Evolutionary conservation across 2,113 vertebrate genomes (phyloP), one percentile per base, ranked within the genome.

Genomic region (Tympanuchus pallidicinctus): DNA sequence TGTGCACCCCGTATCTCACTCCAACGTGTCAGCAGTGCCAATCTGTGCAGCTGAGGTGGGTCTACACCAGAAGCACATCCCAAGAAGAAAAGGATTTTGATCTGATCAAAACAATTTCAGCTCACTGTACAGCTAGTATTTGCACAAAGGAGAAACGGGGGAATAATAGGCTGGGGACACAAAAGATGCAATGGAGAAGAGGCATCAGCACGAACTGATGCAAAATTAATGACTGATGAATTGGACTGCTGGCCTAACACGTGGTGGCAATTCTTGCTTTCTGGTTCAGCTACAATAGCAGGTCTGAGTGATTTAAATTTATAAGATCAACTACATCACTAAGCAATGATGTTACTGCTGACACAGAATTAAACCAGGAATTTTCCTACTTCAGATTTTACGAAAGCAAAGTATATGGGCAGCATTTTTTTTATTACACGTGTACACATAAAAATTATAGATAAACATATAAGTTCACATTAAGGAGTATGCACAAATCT

Each of bases 241-340:
- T 24, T 2, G 1, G 59, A n/a, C 27, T 86, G 70, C 36, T n/a
- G 34, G 22, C 61, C 86, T 73, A 59, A 47, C 52, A 57, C 54
- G 47, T 40, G 27, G 84, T 2, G 36, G 28, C 50, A 82, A 45
- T 27, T 93, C 84, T 66, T 66, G 19, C 57, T 81, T 88, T 86
- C 48, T 70, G 57, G 67, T 79, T 90, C 61, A 76, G 63, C 36
- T 40, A 84, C 63, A 71, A 85, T 73, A 84, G 63, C 43, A 75
- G 27, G 45, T 88, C 89, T 43, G 75, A 85, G 45, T 13, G 15
- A 92, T 2, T 52, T 21, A 71, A 69, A 57, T 80, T 89, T 88
- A 67, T 70, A 89, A 76, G 50, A 88, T 60, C 65, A 96, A 50
- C 50, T 77, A 57, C 22, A 65, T 84, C 60, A 87, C 82, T 76